A percentile compares a stretch with the other conserved stretches of the same genome.
These are phyloP conservation scores for Sylvilagus bachmani DNA, from an alignment of 2,113 vertebrate species.

Conservation along the genomic window DNA sequence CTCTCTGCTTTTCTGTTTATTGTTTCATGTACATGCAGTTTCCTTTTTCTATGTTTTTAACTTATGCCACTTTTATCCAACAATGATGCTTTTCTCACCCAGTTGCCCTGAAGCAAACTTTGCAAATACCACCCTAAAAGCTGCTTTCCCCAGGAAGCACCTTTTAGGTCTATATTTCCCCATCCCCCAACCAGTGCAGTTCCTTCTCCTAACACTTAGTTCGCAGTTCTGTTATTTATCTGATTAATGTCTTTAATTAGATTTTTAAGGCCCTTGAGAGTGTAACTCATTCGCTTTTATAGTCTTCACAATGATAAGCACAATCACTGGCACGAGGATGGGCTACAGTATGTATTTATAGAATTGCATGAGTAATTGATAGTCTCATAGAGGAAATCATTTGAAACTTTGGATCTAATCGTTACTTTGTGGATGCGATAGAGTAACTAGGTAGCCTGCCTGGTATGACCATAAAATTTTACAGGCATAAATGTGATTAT, in stretches of 20 bases:
- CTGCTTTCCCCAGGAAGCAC: neutral
- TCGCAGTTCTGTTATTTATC: neutral
- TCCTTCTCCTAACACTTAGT: neutral
- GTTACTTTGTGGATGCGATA: neutral
- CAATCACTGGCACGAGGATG: neutral
- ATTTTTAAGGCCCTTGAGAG: constrained; percentile 11
- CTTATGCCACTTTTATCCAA: neutral
- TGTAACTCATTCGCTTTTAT: constrained; percentile 2
- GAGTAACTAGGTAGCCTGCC: neutral
- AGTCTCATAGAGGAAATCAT: neutral
- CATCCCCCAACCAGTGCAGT: neutral
- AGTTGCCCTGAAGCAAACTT: neutral
- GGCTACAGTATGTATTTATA: neutral
- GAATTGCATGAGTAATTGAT: neutral
- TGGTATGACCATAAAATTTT: neutral
- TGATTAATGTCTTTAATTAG: neutral
- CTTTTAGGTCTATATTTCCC: neutral
- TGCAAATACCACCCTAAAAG: constrained; percentile 26
- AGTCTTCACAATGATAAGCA: neutral
- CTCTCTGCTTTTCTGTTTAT: constrained; percentile 21
- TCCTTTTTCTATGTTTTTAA: constrained; percentile 12
- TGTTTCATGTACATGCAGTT: neutral
- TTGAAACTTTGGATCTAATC: neutral
- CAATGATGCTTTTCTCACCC: neutral
- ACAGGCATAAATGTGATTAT: neutral